Conservation (phyloP, 2,113 vertebrate species). For the Triplophysa tibetana region DNA sequence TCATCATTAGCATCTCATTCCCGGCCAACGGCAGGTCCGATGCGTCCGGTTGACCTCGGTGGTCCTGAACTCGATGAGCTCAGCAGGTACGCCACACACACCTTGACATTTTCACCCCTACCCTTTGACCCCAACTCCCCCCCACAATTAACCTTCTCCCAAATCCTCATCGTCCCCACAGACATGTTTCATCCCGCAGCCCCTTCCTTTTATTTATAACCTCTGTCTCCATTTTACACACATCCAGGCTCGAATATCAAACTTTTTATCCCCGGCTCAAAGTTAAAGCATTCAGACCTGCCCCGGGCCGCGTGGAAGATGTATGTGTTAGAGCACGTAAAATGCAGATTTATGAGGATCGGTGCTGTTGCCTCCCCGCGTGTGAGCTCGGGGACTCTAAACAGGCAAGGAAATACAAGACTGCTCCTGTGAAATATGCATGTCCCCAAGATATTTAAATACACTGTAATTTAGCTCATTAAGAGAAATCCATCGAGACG, state of each 20-base stretch:
- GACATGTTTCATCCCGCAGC: slow-evolving; percentile 29
- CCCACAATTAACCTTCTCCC: slow-evolving; percentile 24
- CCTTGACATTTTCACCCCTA: slow-evolving; percentile 8
- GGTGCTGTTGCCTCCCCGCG: slow-evolving; percentile 31
- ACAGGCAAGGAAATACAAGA: slow-evolving; percentile 31
- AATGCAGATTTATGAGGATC: slow-evolving; percentile 47
- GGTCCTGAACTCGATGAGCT: slow-evolving; percentile 43
- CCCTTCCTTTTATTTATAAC: slow-evolving; percentile 20
- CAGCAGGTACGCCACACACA: slow-evolving; percentile 62
- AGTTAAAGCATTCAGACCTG: slow-evolving; percentile 13
- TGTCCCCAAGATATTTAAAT: slow-evolving; percentile 46
- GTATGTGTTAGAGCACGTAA: slow-evolving; percentile 32
- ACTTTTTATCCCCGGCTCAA: slow-evolving; percentile 9
- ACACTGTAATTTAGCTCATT: slow-evolving; percentile 44
- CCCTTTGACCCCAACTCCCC: background rate
- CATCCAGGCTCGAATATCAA: slow-evolving; percentile 16
- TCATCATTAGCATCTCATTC: slow-evolving; percentile 3
- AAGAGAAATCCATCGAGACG: slow-evolving; percentile 21
- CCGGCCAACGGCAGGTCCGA: background rate
- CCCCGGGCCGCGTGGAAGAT: slow-evolving; percentile 12
- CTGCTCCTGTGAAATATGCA: slow-evolving; percentile 47
- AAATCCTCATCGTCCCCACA: background rate
- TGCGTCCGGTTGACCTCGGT: slow-evolving; percentile 33
- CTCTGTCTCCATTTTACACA: slow-evolving; percentile 25
- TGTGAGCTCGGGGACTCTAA: slow-evolving; percentile 22